Evolutionary conservation across 92 coral and sea anemone species (phyloP).

Genomic region (Porites evermanni): DNA sequence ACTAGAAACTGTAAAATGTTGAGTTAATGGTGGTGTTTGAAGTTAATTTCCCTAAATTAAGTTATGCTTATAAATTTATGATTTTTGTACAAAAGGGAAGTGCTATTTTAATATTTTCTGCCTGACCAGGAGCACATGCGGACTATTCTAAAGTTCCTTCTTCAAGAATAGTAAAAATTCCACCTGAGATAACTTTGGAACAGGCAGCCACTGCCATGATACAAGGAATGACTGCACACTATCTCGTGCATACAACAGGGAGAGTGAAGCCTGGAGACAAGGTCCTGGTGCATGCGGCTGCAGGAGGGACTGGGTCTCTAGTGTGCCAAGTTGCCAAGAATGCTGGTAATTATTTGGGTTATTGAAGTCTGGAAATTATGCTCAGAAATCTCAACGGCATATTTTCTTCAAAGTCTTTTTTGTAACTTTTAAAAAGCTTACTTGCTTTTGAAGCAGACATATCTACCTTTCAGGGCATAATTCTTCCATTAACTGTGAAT

Average conservation of each 20-base stretch:
- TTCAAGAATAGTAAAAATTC: slow-evolving; percentile 50
- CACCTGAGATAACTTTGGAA: slow-evolving; percentile 55
- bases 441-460: no score
- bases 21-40: no score
- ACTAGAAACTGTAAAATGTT: no score
- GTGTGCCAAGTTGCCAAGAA: slow-evolving; percentile 72
- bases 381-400: no score
- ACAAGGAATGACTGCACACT: slow-evolving; percentile 82
- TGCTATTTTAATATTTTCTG: neutral
- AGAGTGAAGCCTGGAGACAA: slow-evolving; percentile 62
- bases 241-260: slow-evolving; percentile 64
- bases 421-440: no score
- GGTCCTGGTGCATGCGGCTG: slow-evolving; percentile 71
- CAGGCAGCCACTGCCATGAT: slow-evolving; percentile 66
- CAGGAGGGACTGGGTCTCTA: slow-evolving; percentile 78
- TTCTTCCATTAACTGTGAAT: no score
- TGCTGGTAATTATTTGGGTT: slow-evolving; percentile 46
- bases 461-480: no score
- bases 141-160: slow-evolving; percentile 61
- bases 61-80: no score
- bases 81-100: no score
- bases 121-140: slow-evolving; percentile 58
- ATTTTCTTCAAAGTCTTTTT: no score
- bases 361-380: no score
- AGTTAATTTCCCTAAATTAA: no score